A percentile compares a stretch with the other conserved stretches of the same genome.
phyloP scores from a whole-genome alignment of 2,113 vertebrate species.

The Regulus satrapa region DNA sequence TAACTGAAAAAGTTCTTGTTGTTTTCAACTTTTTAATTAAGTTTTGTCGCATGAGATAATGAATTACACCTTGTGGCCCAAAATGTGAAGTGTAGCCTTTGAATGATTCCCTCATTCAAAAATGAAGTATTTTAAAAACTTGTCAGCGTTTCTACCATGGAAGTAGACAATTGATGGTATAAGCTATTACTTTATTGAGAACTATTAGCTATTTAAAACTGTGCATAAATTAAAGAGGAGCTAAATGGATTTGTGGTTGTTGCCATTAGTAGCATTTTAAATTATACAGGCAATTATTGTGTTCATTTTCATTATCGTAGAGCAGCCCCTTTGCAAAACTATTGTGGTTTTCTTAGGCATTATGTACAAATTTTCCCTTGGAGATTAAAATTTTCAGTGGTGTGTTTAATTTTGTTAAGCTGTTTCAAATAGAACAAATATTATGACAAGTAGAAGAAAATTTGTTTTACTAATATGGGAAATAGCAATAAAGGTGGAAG shows the following conservation, averaged over 20 bases:
- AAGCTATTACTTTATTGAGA: conserved; percentile 71
- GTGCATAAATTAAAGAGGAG: conserved; percentile 79
- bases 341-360: conserved; percentile 62
- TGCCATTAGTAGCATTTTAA: conserved; percentile 79
- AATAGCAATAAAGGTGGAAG: conserved; percentile 30
- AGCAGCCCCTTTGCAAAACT: conserved; percentile 69
- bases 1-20: not conserved
- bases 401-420: conserved; percentile 73
- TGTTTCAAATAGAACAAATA: conserved; percentile 70
- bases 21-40: not conserved
- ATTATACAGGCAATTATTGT: conserved; percentile 80
- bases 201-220: conserved; percentile 75
- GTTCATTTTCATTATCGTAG: conserved; percentile 76
- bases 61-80: not conserved
- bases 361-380: conserved; percentile 70
- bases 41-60: not conserved
- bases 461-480: conserved; percentile 51
- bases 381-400: conserved; percentile 77
- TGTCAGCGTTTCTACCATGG: not conserved
- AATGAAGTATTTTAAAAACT: not conserved
- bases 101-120: not conserved
- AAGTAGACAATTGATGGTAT: conserved; percentile 54
- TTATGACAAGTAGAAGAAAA: conserved; percentile 70
- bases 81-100: not conserved
- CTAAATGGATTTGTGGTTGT: conserved; percentile 77